Conservation (phyloP, 2,888 invertebrate genomes). For the Podotricha telesiphe region DNA sequence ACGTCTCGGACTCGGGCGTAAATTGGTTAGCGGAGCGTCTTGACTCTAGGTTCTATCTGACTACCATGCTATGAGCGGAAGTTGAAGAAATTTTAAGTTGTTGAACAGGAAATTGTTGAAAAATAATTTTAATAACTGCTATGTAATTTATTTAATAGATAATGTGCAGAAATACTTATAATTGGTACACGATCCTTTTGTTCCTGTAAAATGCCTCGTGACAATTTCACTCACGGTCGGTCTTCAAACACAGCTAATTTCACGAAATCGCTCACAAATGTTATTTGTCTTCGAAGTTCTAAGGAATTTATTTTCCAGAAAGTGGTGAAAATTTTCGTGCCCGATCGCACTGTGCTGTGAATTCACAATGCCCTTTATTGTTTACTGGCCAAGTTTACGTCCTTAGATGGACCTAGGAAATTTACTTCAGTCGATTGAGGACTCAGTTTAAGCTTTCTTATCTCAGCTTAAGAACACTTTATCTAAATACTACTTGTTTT, state of each 20-base stretch:
- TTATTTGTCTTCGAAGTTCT: conserved; percentile 45
- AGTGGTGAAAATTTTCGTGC: conserved; percentile 66
- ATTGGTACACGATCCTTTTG: conserved; percentile 24
- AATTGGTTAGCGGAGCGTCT: too few species aligned
- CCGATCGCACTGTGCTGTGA: conserved; percentile 55
- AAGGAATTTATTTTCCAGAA: conserved; percentile 63
- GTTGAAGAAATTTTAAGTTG: too few species aligned
- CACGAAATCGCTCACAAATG: conserved; percentile 43
- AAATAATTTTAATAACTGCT: not conserved
- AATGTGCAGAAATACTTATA: conserved; percentile 16
- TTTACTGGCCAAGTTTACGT: conserved; percentile 46
- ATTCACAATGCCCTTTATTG: conserved; percentile 56
- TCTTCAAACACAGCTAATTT: conserved; percentile 42
- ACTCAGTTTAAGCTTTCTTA: conserved; percentile 23
- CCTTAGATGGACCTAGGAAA: conserved; percentile 43
- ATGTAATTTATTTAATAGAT: not conserved
- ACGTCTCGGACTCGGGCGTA: too few species aligned
- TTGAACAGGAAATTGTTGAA: not conserved
- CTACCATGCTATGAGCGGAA: too few species aligned
- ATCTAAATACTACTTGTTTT: not conserved
- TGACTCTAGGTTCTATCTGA: too few species aligned
- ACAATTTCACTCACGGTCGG: conserved; percentile 41
- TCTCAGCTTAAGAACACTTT: conserved; percentile 1
- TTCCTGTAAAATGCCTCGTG: conserved; percentile 24
- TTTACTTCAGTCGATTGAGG: conserved; percentile 35